Percentiles rank a stretch among this genome's conserved stretches.
phyloP scores from a whole-genome alignment of 2,797 vertebrate genomes.

The Trichosurus vulpecula region DNA sequence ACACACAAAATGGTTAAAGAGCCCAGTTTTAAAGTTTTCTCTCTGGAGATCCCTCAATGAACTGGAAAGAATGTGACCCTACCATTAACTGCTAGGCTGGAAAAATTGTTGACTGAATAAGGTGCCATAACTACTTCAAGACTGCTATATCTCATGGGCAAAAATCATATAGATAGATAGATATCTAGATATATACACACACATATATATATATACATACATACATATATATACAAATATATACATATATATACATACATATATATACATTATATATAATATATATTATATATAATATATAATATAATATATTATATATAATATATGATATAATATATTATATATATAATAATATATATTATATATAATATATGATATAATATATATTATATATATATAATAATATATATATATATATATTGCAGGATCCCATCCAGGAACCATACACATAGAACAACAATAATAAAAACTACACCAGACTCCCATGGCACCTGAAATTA shows the following conservation, averaged over 20 bases:
- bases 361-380: no score
- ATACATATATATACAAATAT: no score
- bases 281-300: no score
- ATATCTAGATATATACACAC: no score
- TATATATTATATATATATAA: no score
- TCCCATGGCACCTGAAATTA: neutral
- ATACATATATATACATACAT: no score
- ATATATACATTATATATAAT: no score
- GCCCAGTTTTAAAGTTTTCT: constrained; percentile 56
- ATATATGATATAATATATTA: no score
- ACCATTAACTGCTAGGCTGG: neutral
- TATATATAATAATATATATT: no score
- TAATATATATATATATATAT: no score
- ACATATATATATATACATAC: no score
- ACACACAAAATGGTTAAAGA: neutral
- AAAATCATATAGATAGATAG: neutral
- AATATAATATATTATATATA: no score
- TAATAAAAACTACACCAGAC: neutral
- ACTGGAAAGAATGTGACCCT: constrained; percentile 70
- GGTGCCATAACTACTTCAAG: neutral
- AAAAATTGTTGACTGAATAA: constrained; percentile 17
- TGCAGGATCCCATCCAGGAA: neutral
- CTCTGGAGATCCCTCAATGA: constrained; percentile 55
- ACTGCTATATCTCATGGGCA: neutral
- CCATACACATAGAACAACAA: neutral